A percentile compares a stretch with the other conserved stretches of the same genome.
Conservation (phyloP, 1,140 invertebrate species). For the Cataglyphis hispanica region DNA sequence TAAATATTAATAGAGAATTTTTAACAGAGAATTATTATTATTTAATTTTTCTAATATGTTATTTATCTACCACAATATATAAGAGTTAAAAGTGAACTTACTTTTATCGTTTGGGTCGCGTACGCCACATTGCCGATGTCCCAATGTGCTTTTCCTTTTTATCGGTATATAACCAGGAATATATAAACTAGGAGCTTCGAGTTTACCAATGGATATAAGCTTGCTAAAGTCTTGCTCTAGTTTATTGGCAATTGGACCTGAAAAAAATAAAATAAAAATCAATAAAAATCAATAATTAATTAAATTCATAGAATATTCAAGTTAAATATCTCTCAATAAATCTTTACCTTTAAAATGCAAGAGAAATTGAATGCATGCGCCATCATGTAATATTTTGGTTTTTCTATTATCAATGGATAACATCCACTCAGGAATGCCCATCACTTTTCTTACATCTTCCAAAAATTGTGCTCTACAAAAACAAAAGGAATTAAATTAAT, state of each 20-base stretch:
- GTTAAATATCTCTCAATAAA: not conserved
- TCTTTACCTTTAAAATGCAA: conserved; percentile 93
- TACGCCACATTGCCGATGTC: conserved; percentile 91
- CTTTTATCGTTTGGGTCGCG: conserved; percentile 91
- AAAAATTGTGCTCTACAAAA: conserved; percentile 92
- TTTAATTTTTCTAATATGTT: not conserved
- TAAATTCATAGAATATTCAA: not conserved
- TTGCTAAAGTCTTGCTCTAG: conserved; percentile 93
- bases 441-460: conserved; percentile 92
- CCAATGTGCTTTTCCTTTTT: conserved; percentile 90
- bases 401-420: conserved; percentile 93
- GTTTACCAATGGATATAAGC: conserved; percentile 90
- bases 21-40: not conserved
- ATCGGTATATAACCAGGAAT: conserved; percentile 92
- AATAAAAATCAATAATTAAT: conserved; percentile 49
- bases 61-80: not conserved
- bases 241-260: conserved; percentile 91
- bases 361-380: conserved; percentile 94
- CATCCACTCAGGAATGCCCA: conserved; percentile 96
- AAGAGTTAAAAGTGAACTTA: conserved; percentile 51
- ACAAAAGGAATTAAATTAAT: not conserved
- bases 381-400: conserved; percentile 92
- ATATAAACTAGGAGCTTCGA: conserved; percentile 91
- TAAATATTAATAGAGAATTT: conserved; percentile 31
- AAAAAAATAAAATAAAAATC: conserved; percentile 42